These are phyloP conservation scores for Valencia hispanica DNA, from an alignment of 2,797 vertebrate species.

Conservation along the genomic window DNA sequence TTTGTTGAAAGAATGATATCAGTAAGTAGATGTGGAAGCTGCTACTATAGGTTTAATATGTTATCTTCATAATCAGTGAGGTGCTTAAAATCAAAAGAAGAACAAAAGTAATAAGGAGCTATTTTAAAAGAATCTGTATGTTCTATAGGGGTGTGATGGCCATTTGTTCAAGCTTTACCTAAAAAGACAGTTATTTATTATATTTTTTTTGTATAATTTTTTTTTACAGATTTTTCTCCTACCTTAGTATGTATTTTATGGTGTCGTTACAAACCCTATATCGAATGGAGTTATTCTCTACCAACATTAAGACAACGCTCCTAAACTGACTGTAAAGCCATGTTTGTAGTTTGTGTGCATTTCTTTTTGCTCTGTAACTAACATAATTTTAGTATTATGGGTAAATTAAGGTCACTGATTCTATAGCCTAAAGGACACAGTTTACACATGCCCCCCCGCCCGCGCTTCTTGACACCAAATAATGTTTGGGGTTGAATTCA, in stretches of 20 bases:
- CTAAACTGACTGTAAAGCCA: not conserved
- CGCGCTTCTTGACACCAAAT: constrained; percentile 49
- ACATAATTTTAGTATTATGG: not conserved
- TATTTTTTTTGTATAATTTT: too few relatives aligned
- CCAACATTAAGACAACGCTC: not conserved
- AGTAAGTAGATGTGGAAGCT: too few relatives aligned
- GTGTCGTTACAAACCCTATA: not conserved
- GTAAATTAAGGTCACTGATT: constrained; percentile 3
- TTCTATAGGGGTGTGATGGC: too few relatives aligned
- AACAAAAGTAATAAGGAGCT: too few relatives aligned
- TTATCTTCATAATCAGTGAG: too few relatives aligned
- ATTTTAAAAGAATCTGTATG: too few relatives aligned
- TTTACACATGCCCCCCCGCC: constrained; percentile 19
- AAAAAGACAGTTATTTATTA: too few relatives aligned
- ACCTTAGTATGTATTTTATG: not conserved
- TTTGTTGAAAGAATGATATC: too few relatives aligned
- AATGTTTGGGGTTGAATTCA: constrained; percentile 30
- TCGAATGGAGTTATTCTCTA: not conserved
- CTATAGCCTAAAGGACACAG: constrained; percentile 33
- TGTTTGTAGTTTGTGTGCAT: not conserved
- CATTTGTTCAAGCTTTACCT: too few relatives aligned
- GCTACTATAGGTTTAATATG: too few relatives aligned
- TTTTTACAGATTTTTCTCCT: not conserved
- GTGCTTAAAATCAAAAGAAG: too few relatives aligned
- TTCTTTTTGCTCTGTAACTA: not conserved